Evolutionary conservation across 1,140 invertebrate genomes (phyloP).

Genomic region (Scaptodrosophila lebanonensis): DNA sequence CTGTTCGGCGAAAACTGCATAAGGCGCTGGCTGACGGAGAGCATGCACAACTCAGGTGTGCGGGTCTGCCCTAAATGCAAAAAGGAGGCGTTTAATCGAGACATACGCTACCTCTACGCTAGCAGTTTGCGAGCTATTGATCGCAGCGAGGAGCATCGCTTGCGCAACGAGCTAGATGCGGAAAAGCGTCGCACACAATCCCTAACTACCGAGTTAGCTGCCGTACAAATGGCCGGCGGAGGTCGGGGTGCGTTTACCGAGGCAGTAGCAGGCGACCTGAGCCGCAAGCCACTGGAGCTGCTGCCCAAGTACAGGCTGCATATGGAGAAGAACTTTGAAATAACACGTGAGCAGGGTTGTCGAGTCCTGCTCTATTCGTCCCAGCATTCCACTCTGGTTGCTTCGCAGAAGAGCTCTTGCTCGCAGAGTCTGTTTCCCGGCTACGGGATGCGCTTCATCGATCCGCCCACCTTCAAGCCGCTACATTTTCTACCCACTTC

Average conservation of each 20-base stretch:
- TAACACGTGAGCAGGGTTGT: conserved; percentile 84
- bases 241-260: conserved; percentile 7
- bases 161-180: conserved; percentile 78
- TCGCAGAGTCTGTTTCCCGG: conserved; percentile 84
- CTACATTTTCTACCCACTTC: conserved; percentile 83
- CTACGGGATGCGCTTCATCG: conserved; percentile 88
- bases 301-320: conserved; percentile 76
- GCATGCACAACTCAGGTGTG: conserved; percentile 71
- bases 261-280: background rate
- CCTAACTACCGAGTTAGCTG: conserved; percentile 78
- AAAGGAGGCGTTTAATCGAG: conserved; percentile 83
- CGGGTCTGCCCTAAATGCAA: conserved; percentile 92
- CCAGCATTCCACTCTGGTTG: conserved; percentile 80
- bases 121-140: conserved; percentile 82
- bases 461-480: conserved; percentile 80
- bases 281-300: conserved; percentile 1
- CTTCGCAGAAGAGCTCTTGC: conserved; percentile 87
- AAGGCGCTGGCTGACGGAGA: conserved; percentile 84
- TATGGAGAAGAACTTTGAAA: conserved; percentile 82
- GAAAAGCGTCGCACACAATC: conserved; percentile 76
- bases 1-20: conserved; percentile 92
- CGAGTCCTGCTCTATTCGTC: conserved; percentile 83
- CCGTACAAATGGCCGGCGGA: conserved; percentile 78
- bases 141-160: conserved; percentile 81
- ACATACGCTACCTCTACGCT: conserved; percentile 87